These are phyloP conservation scores for Tragopan temminckii DNA, from an alignment of 2,797 vertebrate genomes.

Conservation along the genomic window DNA sequence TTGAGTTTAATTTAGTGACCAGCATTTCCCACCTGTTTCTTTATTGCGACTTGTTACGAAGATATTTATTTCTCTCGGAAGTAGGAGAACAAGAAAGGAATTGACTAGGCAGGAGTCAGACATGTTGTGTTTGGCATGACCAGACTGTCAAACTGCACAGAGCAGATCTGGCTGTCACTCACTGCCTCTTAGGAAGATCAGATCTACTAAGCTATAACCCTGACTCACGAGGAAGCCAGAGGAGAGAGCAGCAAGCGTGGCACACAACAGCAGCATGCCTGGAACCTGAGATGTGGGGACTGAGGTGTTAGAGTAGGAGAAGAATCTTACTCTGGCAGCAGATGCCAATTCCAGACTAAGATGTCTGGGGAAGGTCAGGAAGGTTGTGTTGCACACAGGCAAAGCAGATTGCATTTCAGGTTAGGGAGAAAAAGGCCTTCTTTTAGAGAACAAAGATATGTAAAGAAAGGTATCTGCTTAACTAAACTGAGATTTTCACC, in stretches of 20 bases:
- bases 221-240: background rate
- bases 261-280: constrained; percentile 9
- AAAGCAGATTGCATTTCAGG: constrained; percentile 35
- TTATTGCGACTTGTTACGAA: background rate
- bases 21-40: background rate
- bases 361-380: constrained; percentile 54
- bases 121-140: background rate
- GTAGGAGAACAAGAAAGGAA: constrained; percentile 41
- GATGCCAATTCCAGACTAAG: background rate
- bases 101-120: constrained; percentile 43
- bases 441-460: background rate
- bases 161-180: constrained; percentile 43
- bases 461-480: background rate
- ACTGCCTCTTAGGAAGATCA: constrained; percentile 25
- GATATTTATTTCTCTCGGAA: constrained; percentile 56
- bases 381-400: constrained; percentile 33
- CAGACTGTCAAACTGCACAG: constrained; percentile 2
- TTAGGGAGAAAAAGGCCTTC: background rate
- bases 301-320: constrained; percentile 41
- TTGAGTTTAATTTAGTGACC: background rate
- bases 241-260: background rate
- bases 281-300: constrained; percentile 48
- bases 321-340: constrained; percentile 36
- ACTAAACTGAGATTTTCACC: background rate
- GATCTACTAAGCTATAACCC: constrained; percentile 38